Conservation (phyloP, 2,113 vertebrate species). For the Perccottus glenii region DNA sequence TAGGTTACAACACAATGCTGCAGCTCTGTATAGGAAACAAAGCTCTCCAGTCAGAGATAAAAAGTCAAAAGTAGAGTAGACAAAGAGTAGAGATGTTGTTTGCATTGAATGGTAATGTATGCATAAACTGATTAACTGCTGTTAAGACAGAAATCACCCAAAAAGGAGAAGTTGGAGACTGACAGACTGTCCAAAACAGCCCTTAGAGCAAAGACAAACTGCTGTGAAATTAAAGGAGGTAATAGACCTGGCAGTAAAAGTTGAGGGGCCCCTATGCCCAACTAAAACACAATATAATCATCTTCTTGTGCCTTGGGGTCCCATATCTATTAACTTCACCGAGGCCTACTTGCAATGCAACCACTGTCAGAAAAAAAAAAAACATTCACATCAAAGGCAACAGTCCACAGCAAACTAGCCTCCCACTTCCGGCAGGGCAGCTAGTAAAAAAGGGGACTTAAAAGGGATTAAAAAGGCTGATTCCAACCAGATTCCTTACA, state of each 20-base stretch:
- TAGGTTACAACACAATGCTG: slow-evolving; percentile 7
- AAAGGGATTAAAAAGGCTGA: slow-evolving; percentile 55
- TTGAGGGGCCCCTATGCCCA: slow-evolving; percentile 26
- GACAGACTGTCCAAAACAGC: background rate
- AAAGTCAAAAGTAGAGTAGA: too few relatives aligned
- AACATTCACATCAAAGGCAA: slow-evolving; percentile 63
- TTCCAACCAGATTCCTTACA: slow-evolving; percentile 58
- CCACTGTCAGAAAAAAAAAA: slow-evolving; percentile 32
- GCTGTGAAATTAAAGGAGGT: background rate
- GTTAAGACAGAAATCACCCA: too few relatives aligned
- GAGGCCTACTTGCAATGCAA: slow-evolving; percentile 39
- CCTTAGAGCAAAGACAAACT: background rate
- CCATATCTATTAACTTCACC: slow-evolving; percentile 48
- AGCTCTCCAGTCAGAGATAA: background rate
- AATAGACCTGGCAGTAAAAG: slow-evolving; percentile 30
- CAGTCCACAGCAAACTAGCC: slow-evolving; percentile 47
- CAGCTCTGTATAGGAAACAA: background rate
- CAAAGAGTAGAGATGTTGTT: too few relatives aligned
- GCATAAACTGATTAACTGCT: too few relatives aligned
- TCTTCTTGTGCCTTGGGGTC: slow-evolving; percentile 39
- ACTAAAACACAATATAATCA: slow-evolving; percentile 55
- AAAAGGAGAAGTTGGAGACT: background rate
- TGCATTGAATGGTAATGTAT: too few relatives aligned
- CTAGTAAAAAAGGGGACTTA: slow-evolving; percentile 48
- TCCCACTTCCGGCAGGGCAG: slow-evolving; percentile 49